Percentiles rank a stretch among this genome's conserved stretches.
phyloP scores from a whole-genome alignment of 2,888 invertebrate genomes.

The Synergus laeviventris region DNA sequence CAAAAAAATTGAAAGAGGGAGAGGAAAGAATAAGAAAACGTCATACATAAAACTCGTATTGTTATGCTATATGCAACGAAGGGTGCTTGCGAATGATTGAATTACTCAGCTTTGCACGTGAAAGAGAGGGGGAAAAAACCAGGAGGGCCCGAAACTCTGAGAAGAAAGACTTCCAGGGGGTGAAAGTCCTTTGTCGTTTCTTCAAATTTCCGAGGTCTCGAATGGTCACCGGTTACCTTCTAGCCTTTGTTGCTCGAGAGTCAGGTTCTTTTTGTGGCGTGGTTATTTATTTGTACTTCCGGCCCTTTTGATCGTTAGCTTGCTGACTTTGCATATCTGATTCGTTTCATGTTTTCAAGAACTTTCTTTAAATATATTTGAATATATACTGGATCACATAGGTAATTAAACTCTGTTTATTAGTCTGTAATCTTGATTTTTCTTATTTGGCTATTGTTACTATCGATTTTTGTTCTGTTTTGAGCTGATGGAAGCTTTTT shows the following conservation, averaged over 20 bases:
- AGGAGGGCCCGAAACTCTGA: constrained; percentile 48
- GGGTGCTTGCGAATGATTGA: constrained; percentile 53
- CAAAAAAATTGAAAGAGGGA: constrained; percentile 42
- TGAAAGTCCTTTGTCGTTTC: constrained; percentile 54
- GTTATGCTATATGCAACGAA: constrained; percentile 49
- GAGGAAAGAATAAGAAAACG: constrained; percentile 47
- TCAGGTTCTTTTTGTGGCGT: constrained; percentile 54
- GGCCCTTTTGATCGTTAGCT: constrained; percentile 52
- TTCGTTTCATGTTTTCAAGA: constrained; percentile 7
- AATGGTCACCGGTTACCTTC: constrained; percentile 52
- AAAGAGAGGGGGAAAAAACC: constrained; percentile 52
- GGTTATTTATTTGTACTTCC: constrained; percentile 51
- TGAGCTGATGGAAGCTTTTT: neutral
- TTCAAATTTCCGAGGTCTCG: constrained; percentile 53
- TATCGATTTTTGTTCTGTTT: neutral
- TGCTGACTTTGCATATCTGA: constrained; percentile 49
- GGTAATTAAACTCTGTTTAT: constrained; percentile 1
- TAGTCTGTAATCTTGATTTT: neutral
- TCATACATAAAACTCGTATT: constrained; percentile 53
- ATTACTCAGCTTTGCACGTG: constrained; percentile 52
- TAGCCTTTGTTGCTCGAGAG: constrained; percentile 55
- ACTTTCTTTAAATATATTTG: constrained; percentile 15
- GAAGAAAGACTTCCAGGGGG: constrained; percentile 50
- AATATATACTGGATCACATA: neutral
- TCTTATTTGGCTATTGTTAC: neutral